phyloP scores from a whole-genome alignment of 2,888 invertebrate genomes.

The Oasisia sp. region DNA sequence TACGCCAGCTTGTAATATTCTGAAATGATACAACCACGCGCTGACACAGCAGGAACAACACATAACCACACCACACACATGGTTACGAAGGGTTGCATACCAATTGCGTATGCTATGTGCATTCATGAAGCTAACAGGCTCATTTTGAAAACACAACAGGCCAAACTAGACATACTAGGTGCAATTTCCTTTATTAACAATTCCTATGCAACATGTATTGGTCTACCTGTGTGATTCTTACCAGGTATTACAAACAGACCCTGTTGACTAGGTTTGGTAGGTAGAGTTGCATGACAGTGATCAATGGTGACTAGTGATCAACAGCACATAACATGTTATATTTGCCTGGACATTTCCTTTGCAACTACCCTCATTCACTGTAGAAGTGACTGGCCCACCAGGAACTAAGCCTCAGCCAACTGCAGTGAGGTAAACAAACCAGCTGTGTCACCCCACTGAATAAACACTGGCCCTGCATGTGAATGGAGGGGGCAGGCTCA shows the following conservation, averaged over 20 bases:
- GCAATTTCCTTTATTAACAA: no score
- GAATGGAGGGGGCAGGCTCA: neutral
- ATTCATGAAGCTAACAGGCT: no score
- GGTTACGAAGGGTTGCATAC: neutral
- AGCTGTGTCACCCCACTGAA: conserved; percentile 9
- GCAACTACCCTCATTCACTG: neutral
- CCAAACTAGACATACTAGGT: no score
- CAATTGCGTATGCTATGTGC: no score
- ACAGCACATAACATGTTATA: neutral
- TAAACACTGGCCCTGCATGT: neutral
- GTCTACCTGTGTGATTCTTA: no score
- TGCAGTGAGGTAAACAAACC: neutral
- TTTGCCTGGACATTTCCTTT: neutral
- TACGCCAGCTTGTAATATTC: no score
- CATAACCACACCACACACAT: neutral
- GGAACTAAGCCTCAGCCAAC: neutral
- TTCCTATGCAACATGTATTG: no score
- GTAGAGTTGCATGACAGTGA: neutral
- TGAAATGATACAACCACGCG: neutral
- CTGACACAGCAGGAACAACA: neutral
- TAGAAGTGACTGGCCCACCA: neutral
- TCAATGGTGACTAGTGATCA: neutral
- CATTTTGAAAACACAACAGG: no score
- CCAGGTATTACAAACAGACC: no score
- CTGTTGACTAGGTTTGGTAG: no score